Base-by-base conservation (phyloP, 2,113 vertebrate species). In the Megalops atlanticus region DNA sequence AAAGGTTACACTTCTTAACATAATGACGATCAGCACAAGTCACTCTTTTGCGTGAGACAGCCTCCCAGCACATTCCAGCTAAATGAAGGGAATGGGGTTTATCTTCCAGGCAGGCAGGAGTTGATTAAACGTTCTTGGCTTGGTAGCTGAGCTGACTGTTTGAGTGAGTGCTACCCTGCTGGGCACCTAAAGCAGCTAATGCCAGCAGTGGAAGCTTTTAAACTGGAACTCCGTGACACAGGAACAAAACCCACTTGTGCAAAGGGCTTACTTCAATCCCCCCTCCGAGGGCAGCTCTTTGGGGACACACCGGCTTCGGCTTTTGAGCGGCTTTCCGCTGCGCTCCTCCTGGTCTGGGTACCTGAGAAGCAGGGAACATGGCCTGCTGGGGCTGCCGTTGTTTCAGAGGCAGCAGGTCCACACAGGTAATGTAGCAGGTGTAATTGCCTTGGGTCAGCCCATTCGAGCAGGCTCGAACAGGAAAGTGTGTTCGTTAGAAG, bases 341-440 rank as follows among this genome's bases (percentile, higher is more conserved):
- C 6, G 41, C 11, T 12, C 10, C 41, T 33, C n/a, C 41, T 47
- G 41, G 2, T 58, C 31, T 15, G 33, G 24, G 4, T n/a, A n/a
- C 73, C 1, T 12, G 52, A 33, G 73, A 16, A 31, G 27, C 80
- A 79, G 68, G 73, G 72, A 18, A 73, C 33, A 31, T 74, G 74
- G 83, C 79, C 70, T 71, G 64, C 77, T 38, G 33, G 0, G 35
- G 31, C 3, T 78, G 58, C 68, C 77, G 79, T 47, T 77, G 75
- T 81, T 73, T 74, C 83, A 58, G 38, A 72, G 49, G 49, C 70
- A 78, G 49, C 38, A 68, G 74, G 39, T 76, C 74, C 21, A 31
- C n/a, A 11, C 73, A 81, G 80, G 80, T 81, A 81, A 76, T 36
- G 40, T n/a, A 41, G 12, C 80, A 14, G 8, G 47, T 41, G 6